These are phyloP conservation scores for Lamellibrachia columna DNA, from an alignment of 2,888 invertebrate genomes.

Conservation along the genomic window DNA sequence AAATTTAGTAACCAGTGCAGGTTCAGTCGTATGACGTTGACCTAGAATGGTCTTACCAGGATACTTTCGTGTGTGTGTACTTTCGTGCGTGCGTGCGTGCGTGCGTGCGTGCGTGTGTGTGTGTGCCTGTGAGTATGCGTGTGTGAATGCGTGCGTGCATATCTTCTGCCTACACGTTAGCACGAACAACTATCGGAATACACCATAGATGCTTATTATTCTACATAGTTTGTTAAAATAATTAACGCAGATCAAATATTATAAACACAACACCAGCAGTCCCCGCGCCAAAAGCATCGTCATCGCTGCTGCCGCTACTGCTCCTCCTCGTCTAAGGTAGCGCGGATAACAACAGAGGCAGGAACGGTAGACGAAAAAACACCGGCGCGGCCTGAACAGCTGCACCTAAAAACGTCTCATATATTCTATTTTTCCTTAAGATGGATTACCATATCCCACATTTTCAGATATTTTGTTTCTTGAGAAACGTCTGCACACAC, in stretches of 20 bases:
- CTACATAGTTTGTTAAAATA: no score
- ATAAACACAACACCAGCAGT: background rate
- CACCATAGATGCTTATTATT: background rate
- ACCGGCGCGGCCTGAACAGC: background rate
- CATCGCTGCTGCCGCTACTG: no score
- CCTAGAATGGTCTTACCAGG: no score
- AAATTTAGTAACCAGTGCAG: background rate
- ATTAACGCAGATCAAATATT: no score
- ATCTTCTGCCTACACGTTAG: background rate
- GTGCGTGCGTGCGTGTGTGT: background rate
- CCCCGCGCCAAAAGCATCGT: background rate
- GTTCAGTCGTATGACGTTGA: background rate
- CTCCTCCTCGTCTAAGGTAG: background rate
- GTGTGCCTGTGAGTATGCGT: background rate
- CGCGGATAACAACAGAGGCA: background rate
- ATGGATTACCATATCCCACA: background rate
- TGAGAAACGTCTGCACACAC: background rate
- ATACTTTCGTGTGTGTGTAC: background rate
- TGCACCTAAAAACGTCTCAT: background rate
- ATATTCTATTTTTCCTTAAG: background rate
- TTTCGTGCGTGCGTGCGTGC: background rate
- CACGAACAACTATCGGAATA: background rate
- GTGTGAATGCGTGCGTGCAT: background rate
- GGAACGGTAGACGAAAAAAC: background rate
- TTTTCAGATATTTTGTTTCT: background rate